Base-by-base conservation (phyloP, 2,888 invertebrate genomes). In the Uropetala carovei region DNA sequence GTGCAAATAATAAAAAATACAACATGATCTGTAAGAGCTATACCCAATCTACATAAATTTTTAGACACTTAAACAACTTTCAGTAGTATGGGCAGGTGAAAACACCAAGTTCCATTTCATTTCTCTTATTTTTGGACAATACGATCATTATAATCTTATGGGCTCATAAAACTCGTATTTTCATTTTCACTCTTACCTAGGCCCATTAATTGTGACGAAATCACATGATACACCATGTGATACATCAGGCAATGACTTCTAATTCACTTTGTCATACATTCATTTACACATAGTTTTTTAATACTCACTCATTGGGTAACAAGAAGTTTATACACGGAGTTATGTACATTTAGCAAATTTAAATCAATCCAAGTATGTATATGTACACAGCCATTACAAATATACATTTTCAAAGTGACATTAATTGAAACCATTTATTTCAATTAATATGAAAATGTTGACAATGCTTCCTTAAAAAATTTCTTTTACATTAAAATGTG, bases 371-470 rank as follows among this genome's bases (percentile, higher is more conserved):
- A 89, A 89, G n/a, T 60, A 64, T 89, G n/a, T 60, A 64, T 89
- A 86, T 86, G 64, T 89, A 89, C 64, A 89, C 64, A 68, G 89
- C 89, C 89, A 43, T 89, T 89, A 89, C 64, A 89, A 89, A 89
- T 56, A 64, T 89, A 89, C 89, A 89, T 58, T 68, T 68, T 68
- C 43, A 89, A 89, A 89, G 43, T 68, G 68, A 30, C 64, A 64
- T n/a, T 60, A 68, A 89, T 89, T 27, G 75, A 75, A 75, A 75
- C 14, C 22, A 89, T 64, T 59, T n/a, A 64, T 56, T 58, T 56
- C 89, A 64, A 43, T 68, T 64, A 64, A 89, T 43, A 10, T 68
- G 64, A 89, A 89, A 89, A 89, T 89, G 43, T 43, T 68, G 64
- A 30, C 64, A 89, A 64, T 43, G n/a, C 43, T 89, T 89, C 16